Percentiles rank a stretch among this genome's conserved stretches.
Evolutionary conservation across 2,888 invertebrate genomes (phyloP).

Genomic region (Alentia gelatinosa): DNA sequence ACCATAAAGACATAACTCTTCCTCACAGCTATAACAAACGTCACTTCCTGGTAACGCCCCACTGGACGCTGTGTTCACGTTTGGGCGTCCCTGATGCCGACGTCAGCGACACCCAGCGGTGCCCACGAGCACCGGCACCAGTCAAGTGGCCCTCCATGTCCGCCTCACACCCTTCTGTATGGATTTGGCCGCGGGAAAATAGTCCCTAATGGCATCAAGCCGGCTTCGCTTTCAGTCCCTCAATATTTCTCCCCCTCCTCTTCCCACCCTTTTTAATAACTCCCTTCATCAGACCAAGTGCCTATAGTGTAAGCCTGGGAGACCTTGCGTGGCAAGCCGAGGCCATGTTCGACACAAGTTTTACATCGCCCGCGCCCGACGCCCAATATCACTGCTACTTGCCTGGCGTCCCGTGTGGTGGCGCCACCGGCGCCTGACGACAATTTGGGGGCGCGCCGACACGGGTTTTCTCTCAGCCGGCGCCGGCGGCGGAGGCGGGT

Average conservation of each 20-base stretch:
- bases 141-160: constrained; percentile 4
- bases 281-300: too few species aligned
- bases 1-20: background rate
- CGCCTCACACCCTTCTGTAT: background rate
- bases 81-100: background rate
- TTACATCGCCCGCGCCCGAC: background rate
- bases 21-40: background rate
- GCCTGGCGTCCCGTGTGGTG: background rate
- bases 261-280: background rate
- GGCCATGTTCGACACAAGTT: background rate
- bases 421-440: background rate
- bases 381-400: background rate
- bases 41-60: background rate
- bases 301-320: background rate
- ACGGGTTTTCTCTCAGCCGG: background rate
- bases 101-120: background rate
- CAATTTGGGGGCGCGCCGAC: background rate
- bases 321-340: background rate
- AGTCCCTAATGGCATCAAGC: background rate
- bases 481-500: background rate
- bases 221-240: background rate
- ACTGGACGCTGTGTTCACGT: background rate
- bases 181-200: background rate
- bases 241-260: background rate
- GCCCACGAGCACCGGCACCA: background rate